Base-by-base conservation (phyloP, 2,797 vertebrate species). In the Psittacula echo region DNA sequence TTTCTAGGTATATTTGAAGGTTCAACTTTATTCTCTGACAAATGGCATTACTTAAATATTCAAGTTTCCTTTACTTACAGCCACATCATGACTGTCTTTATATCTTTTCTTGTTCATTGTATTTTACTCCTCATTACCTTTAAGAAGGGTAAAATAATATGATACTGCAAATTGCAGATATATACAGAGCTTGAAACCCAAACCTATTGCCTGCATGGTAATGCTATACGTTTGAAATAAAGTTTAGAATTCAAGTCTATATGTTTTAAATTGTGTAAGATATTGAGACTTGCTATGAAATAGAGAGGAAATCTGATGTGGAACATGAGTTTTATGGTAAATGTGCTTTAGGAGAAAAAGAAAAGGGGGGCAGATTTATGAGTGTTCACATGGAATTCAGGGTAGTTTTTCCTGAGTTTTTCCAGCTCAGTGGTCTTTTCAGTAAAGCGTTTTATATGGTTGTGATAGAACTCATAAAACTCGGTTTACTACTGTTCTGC, bases 391-490 rank as follows among this genome's bases (percentile, higher is more conserved):
- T 97, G 96, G 97, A 97, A 97, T 97, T 97, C 95, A 94, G 94
- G 95, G 96, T 95, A 96, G 96, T 97, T 98, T 98, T 97, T 93
- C 85, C 95, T 96, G 97, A 97, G 97, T 97, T 97, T 98, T 98
- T 98, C 97, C 97, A 97, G 97, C 92, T 97, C 96, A 95, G 94
- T 96, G 96, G 95, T 84, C 73, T 95, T 97, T 98, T 97, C 97
- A 97, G 97, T 96, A 96, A 97, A 98, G 97, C 96, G 23, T 98
- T 98, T 98, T 97, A 98, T 97, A 97, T 93, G 97, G 94, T 97
- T 98, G 95, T 97, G 96, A 98, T 97, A 96, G 95, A 96, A 97
- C 92, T 96, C 95, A 93, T 97, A 97, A 97, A 97, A 97, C 91
- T 95, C 88, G 56, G 89, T 97, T 98, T 98, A 97, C 97, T 97